Base-by-base conservation (phyloP, 2,888 invertebrate species). In the Piscicola geometra region DNA sequence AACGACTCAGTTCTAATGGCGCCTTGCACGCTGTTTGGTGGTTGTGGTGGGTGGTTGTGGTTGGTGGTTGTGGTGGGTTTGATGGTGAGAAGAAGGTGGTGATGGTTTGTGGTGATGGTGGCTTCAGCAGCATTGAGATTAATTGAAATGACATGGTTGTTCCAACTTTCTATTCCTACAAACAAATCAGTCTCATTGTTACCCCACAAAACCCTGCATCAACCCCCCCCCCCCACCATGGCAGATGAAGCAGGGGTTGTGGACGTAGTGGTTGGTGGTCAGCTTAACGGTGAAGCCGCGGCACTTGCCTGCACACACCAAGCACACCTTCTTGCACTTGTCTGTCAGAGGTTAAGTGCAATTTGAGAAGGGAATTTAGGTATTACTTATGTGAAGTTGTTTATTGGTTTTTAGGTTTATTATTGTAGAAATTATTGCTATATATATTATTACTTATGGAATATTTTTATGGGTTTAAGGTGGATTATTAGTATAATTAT, bases 201-300 rank as follows among this genome's bases (percentile, higher is more conserved):
- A n/a, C n/a, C n/a, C n/a, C n/a, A n/a, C n/a, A n/a, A n/a, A n/a
- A n/a, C n/a, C n/a, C n/a, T n/a, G n/a, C n/a, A n/a, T n/a, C n/a
- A n/a, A n/a, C n/a, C n/a, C n/a, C n/a, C n/a, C n/a, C n/a, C n/a
- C n/a, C n/a, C n/a, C n/a, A 56, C 60, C 21, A 56, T 56, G 60
- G 60, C 60, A 56, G 3, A 15, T 3, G 25, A 56, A 56, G 60
- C 60, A 56, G n/a, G 9, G 60, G 60, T 56, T 56, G 60, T 56
- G 60, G 25, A 56, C 60, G n/a, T 56, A 56, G 25, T 56, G 60
- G 60, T 56, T 56, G 60, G 21, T 56, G 60, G 9, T 9, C 60
- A 56, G 60, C n/a, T 21, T 5, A 5, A 56, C 60, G 3, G 60
- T 56, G 60, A 15, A 56, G 60, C 60, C 60, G 15, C n/a, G 9